Conservation (phyloP, 2,888 invertebrate species). For the Cephus pulcher region DNA sequence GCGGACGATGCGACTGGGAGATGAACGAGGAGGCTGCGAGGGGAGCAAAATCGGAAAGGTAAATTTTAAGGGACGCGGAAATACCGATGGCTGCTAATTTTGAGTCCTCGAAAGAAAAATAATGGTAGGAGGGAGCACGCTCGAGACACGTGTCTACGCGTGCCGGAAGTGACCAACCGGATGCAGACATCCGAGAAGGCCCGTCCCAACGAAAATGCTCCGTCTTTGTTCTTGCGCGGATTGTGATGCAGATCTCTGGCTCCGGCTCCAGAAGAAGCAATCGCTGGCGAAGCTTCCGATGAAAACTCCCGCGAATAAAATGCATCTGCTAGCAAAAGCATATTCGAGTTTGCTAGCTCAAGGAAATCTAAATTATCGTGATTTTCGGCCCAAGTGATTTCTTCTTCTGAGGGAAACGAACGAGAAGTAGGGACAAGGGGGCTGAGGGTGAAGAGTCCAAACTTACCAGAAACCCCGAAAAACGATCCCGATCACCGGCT, state of each 20-base stretch:
- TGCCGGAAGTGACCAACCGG: conserved; percentile 67
- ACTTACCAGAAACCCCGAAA: conserved; percentile 33
- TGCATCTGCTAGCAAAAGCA: conserved; percentile 24
- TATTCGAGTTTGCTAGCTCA: no score
- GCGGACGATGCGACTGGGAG: no score
- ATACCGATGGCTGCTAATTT: conserved; percentile 38
- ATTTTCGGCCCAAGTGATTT: no score
- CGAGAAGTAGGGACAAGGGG: background rate
- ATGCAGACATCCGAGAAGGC: conserved; percentile 62
- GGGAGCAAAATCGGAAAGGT: no score
- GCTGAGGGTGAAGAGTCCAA: background rate
- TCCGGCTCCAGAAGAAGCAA: conserved; percentile 28
- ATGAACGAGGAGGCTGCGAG: no score
- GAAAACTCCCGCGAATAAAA: conserved; percentile 15
- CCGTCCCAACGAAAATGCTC: conserved; percentile 36
- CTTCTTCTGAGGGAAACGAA: background rate
- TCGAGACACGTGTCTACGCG: conserved; percentile 61
- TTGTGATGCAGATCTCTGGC: conserved; percentile 42
- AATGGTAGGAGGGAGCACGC: conserved; percentile 28
- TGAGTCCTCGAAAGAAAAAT: conserved; percentile 7
- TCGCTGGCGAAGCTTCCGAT: conserved; percentile 29
- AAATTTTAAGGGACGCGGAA: background rate
- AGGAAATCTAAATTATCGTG: no score
- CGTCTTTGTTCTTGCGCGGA: conserved; percentile 49
- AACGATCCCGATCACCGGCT: conserved; percentile 45